Evolutionary conservation across 2,113 vertebrate species (phyloP), one percentile per base, ranked within the genome.

Genomic region (Dissostichus mawsoni): DNA sequence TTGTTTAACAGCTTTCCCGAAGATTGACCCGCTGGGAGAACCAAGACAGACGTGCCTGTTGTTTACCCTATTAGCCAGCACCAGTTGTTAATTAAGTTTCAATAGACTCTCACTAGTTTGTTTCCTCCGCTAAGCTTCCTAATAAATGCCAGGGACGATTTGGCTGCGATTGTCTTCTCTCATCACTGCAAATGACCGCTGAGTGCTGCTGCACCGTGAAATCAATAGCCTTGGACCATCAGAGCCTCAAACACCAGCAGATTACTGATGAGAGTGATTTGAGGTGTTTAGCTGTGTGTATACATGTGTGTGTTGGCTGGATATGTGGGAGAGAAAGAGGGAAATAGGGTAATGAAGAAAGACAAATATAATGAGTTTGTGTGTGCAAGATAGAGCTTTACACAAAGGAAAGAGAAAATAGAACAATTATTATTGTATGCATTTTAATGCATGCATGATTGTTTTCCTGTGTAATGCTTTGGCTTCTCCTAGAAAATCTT

Each of bases 121-220:
- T 84, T 90, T 90, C 83, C 86, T 89, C 76, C 57, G 50, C 83
- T 88, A 90, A 71, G 72, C 74, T 79, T 74, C 80, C 88, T 90
- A 93, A 94, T 93, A 90, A 93, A 92, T 90, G 87, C 83, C 84
- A 82, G 81, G 75, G 87, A 87, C 78, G 86, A 93, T 93, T 92
- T 92, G 88, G 86, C 78, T 33, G 78, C 62, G 58, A 92, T 90
- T 93, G 93, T 93, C 93, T 90, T 91, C 69, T 70, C 87, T 90
- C 92, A 93, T 93, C 91, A 89, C 81, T 74, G 85, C 84, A 93
- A 93, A 94, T 92, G 90, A 90, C 89, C 80, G 62, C 76, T 83
- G 92, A 89, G 90, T 78, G 78, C 87, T 76, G 81, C 80, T 61
- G 89, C 83, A 51, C 68, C 11, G 80, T 78, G 80, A 82, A 90